A percentile compares a stretch with the other conserved stretches of the same genome.
Conservation (phyloP, 2,888 invertebrate species). For the Leptinotarsa tumamoca region DNA sequence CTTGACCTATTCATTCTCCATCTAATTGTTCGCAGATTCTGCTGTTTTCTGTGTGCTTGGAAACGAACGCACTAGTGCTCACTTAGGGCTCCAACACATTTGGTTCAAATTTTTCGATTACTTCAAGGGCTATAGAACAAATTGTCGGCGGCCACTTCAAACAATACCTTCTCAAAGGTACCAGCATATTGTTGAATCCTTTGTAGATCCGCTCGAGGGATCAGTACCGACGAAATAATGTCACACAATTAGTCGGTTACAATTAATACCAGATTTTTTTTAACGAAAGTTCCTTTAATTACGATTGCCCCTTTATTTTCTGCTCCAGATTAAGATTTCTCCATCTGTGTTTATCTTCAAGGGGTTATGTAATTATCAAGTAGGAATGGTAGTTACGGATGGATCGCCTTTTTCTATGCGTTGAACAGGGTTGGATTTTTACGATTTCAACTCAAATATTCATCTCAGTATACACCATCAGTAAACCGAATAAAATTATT, state of each 20-base stretch:
- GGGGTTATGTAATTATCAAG: constrained; percentile 31
- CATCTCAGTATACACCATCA: background rate
- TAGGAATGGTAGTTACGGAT: constrained; percentile 18
- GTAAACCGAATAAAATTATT: no score
- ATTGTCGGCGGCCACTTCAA: constrained; percentile 18
- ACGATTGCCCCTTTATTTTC: constrained; percentile 31
- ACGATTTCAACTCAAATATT: background rate
- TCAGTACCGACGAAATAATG: constrained; percentile 26
- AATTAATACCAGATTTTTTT: constrained; percentile 35
- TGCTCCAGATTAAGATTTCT: constrained; percentile 28
- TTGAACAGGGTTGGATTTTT: constrained; percentile 22
- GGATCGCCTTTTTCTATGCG: constrained; percentile 15
- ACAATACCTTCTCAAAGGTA: constrained; percentile 28
- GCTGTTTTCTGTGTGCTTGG: no score
- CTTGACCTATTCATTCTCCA: no score
- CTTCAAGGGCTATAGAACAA: constrained; percentile 30
- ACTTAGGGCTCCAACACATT: background rate
- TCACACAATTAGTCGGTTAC: constrained; percentile 32
- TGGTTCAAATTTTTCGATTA: constrained; percentile 22
- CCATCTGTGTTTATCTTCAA: constrained; percentile 25
- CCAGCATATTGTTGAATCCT: constrained; percentile 28
- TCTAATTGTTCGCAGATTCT: no score
- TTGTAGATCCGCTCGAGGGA: constrained; percentile 23
- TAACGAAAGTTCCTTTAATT: constrained; percentile 35
- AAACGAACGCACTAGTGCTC: no score